A percentile compares a stretch with the other conserved stretches of the same genome.
Conservation (phyloP, 2,797 vertebrate genomes). For the Oryzias dopingdopingensis region DNA sequence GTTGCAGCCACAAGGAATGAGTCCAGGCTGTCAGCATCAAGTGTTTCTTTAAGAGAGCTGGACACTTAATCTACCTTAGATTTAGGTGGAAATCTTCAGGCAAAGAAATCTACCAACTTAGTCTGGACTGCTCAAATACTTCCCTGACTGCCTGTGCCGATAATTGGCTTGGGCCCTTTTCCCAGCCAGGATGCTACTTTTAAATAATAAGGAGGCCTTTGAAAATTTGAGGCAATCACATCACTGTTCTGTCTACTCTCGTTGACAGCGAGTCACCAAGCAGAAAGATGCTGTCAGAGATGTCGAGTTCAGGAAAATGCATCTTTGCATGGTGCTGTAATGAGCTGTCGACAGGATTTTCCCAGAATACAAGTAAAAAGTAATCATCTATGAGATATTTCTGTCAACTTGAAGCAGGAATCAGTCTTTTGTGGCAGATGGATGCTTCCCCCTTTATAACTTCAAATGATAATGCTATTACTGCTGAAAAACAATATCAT, state of each 20-base stretch:
- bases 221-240: neutral
- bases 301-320: constrained; percentile 21
- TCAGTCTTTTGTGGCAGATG: constrained; percentile 17
- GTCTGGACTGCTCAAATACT: too few relatives aligned
- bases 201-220: too few relatives aligned
- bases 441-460: constrained; percentile 19
- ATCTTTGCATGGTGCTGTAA: constrained; percentile 34
- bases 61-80: too few relatives aligned
- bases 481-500: constrained; percentile 2
- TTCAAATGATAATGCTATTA: constrained; percentile 22
- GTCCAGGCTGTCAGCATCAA: too few relatives aligned
- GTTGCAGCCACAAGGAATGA: too few relatives aligned
- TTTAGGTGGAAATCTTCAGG: too few relatives aligned
- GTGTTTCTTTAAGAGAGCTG: too few relatives aligned
- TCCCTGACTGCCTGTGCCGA: too few relatives aligned
- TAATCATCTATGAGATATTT: constrained; percentile 39
- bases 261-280: constrained; percentile 17
- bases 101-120: too few relatives aligned
- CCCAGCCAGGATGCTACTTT: too few relatives aligned
- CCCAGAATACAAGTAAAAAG: constrained; percentile 37
- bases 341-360: constrained; percentile 37
- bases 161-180: too few relatives aligned
- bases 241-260: constrained; percentile 6
- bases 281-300: constrained; percentile 16
- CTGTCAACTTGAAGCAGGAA: constrained; percentile 11